A percentile compares a stretch with the other conserved stretches of the same genome.
phyloP scores from a whole-genome alignment of 1,140 invertebrate species.

The Antheraea mylitta region DNA sequence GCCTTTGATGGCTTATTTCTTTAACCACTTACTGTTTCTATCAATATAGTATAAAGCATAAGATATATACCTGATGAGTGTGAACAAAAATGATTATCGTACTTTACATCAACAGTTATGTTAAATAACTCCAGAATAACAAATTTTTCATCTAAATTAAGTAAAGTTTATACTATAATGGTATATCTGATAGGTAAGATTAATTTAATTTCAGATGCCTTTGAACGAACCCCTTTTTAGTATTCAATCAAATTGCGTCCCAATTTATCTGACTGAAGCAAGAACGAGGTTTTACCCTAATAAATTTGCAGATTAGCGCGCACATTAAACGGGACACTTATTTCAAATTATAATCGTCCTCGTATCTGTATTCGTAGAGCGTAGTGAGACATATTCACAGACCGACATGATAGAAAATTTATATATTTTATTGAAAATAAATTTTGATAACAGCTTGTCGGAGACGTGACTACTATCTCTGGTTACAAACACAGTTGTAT shows the following conservation, averaged over 20 bases:
- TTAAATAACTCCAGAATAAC: too few species aligned
- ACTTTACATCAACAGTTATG: too few species aligned
- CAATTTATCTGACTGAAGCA: constrained; percentile 3
- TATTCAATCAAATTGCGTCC: not conserved
- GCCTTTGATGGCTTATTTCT: too few species aligned
- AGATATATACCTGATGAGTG: too few species aligned
- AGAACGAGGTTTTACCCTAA: constrained; percentile 4
- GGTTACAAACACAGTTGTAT: too few species aligned
- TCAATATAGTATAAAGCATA: too few species aligned
- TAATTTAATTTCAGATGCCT: not conserved
- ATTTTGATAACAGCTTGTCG: too few species aligned
- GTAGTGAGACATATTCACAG: not conserved
- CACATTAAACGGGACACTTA: constrained; percentile 9
- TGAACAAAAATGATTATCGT: too few species aligned
- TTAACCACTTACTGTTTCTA: too few species aligned
- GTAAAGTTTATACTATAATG: not conserved
- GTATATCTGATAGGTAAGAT: not conserved
- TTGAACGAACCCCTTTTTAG: constrained; percentile 1
- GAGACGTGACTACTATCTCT: too few species aligned
- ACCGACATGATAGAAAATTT: not conserved
- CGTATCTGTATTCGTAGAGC: not conserved
- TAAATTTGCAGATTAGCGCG: constrained; percentile 11
- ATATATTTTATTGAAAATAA: too few species aligned
- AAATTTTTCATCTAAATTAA: too few species aligned
- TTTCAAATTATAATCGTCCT: constrained; percentile 12